Evolutionary conservation across 2,113 vertebrate species (phyloP).

Genomic region (Gnathochromis pfefferi): DNA sequence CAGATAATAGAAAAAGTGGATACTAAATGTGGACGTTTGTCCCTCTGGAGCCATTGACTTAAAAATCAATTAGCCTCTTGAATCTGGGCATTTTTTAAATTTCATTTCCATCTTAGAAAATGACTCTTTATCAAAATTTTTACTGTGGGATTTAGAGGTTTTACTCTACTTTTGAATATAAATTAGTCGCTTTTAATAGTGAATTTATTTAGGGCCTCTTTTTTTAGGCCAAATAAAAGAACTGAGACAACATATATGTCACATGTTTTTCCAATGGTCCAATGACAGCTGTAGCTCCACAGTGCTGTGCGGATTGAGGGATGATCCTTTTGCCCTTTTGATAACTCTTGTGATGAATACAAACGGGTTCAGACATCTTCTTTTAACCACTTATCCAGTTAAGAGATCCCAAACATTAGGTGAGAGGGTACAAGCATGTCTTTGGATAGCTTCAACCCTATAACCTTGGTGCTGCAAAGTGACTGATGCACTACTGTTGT

Average conservation of each 20-base stretch:
- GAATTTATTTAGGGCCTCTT: background rate
- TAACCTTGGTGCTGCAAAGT: background rate
- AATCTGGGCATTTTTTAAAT: rapidly evolving
- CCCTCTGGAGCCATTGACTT: background rate
- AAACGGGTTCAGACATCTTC: rapidly evolving
- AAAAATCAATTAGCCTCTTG: background rate
- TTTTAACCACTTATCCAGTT: background rate
- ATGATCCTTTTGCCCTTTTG: background rate
- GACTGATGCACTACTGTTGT: background rate
- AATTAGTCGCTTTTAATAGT: background rate
- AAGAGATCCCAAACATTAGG: background rate
- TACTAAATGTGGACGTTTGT: background rate
- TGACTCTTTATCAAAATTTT: background rate
- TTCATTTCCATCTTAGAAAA: background rate
- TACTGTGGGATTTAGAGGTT: background rate
- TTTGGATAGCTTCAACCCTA: background rate
- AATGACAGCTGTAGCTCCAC: background rate
- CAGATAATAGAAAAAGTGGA: background rate
- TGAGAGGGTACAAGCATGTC: background rate
- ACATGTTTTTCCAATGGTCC: background rate
- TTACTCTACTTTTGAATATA: background rate
- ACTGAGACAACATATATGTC: background rate
- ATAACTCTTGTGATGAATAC: background rate
- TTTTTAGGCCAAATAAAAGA: background rate
- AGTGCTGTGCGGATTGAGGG: background rate